Conservation (phyloP, 2,113 vertebrate species). For the Leptobrachium ailaonicum region DNA sequence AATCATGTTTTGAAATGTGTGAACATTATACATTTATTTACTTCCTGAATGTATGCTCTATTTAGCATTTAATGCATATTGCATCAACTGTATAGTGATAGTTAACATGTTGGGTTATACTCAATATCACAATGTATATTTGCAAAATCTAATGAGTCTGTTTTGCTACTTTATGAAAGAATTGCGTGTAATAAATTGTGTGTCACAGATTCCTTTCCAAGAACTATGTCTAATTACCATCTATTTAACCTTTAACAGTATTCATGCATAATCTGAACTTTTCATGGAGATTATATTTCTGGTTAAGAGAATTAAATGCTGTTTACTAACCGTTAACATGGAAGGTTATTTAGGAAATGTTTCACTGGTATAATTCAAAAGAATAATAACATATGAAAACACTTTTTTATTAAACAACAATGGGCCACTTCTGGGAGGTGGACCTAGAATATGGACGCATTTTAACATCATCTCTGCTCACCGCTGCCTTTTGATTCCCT, state of each 20-base stretch:
- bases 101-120: not conserved
- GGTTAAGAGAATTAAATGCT: conserved; percentile 12
- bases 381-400: not conserved
- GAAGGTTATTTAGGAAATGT: not conserved
- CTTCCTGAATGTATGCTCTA: not conserved
- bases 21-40: not conserved
- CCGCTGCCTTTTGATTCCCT: too few species aligned
- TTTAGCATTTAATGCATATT: not conserved
- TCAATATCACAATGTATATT: not conserved
- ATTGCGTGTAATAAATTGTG: not conserved
- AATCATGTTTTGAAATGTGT: not conserved
- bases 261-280: not conserved
- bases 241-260: conserved; percentile 14
- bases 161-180: not conserved
- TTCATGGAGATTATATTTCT: not conserved
- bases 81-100: not conserved
- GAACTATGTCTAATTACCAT: conserved; percentile 11
- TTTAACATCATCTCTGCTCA: too few species aligned
- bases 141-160: not conserved
- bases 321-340: conserved; percentile 10
- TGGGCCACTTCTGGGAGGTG: too few species aligned
- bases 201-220: not conserved
- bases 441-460: too few species aligned
- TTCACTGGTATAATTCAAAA: not conserved
- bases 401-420: not conserved